These are phyloP conservation scores for Lamprologus ornatipinnis DNA, from an alignment of 2,113 vertebrate genomes.

Conservation along the genomic window DNA sequence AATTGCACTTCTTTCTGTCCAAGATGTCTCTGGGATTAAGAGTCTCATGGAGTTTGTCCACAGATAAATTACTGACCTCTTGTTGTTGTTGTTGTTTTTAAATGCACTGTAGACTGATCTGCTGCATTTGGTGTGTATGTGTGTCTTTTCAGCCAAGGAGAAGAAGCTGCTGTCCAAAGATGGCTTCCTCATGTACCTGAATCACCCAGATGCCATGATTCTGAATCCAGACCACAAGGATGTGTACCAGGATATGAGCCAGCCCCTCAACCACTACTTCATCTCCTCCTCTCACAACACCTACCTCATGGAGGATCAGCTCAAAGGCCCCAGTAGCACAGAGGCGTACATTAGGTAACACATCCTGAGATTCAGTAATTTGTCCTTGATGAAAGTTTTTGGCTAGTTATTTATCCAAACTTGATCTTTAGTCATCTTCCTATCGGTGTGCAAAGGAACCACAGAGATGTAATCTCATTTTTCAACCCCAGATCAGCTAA, in stretches of 20 bases:
- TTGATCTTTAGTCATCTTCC: not conserved
- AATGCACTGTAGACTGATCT: not conserved
- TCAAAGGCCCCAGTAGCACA: conserved; percentile 90
- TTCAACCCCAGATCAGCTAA: not conserved
- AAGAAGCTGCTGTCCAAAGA: conserved; percentile 86
- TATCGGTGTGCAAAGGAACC: not conserved
- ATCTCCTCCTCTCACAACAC: conserved; percentile 98
- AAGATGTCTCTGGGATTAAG: not conserved
- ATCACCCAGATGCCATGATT: conserved; percentile 74
- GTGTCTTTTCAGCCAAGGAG: conserved; percentile 73
- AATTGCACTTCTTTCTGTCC: accelerated
- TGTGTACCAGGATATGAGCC: conserved; percentile 92
- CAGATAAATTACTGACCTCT: not conserved
- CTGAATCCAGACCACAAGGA: conserved; percentile 73
- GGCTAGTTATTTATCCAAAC: not conserved
- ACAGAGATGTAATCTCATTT: not conserved
- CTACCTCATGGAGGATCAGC: conserved; percentile 91
- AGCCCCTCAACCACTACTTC: conserved; percentile 89
- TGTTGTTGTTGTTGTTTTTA: not conserved
- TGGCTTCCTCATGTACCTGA: conserved; percentile 90
- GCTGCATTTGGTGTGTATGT: not conserved
- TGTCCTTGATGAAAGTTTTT: not conserved
- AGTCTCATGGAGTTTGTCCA: not conserved
- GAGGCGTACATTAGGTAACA: conserved; percentile 89
- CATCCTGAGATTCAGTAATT: not conserved